Conservation (phyloP, 1,140 invertebrate species). For the Anastatus disparis region DNA sequence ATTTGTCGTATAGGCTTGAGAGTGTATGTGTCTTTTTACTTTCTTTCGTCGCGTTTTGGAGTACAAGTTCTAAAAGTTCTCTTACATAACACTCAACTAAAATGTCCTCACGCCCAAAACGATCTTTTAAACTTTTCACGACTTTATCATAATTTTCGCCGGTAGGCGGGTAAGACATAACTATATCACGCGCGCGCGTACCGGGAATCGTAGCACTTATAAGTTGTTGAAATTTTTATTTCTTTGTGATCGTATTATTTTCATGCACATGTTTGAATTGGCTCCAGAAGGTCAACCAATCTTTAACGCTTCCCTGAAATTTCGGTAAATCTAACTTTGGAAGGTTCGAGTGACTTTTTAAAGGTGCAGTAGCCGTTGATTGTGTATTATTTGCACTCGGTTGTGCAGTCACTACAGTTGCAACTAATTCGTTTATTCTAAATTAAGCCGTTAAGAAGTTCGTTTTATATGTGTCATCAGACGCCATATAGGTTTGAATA, state of each 20-base stretch:
- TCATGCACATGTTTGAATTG: constrained; percentile 56
- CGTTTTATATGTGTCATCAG: too few relatives aligned
- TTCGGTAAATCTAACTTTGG: too few relatives aligned
- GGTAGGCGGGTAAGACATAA: constrained; percentile 39
- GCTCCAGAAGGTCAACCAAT: constrained; percentile 43
- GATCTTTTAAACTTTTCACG: constrained; percentile 30
- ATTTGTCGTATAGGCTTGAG: constrained; percentile 46
- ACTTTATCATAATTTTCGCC: constrained; percentile 37
- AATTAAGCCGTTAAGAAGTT: too few relatives aligned
- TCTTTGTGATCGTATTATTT: constrained; percentile 45
- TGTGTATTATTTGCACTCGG: too few relatives aligned
- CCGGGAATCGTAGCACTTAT: constrained; percentile 26
- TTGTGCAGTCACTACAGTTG: too few relatives aligned
- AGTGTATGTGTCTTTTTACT: constrained; percentile 4
- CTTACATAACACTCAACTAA: constrained; percentile 33
- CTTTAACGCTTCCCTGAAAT: too few relatives aligned
- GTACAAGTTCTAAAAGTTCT: too few relatives aligned
- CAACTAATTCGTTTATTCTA: too few relatives aligned
- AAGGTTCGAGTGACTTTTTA: too few relatives aligned
- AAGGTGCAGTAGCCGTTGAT: too few relatives aligned
- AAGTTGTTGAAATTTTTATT: constrained; percentile 53
- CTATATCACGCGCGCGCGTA: constrained; percentile 39
- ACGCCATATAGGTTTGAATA: too few relatives aligned
- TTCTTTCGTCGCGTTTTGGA: too few relatives aligned
- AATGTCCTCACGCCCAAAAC: constrained; percentile 44